phyloP scores from a whole-genome alignment of 92 coral and sea anemone genomes.

The Nematostella vectensis region DNA sequence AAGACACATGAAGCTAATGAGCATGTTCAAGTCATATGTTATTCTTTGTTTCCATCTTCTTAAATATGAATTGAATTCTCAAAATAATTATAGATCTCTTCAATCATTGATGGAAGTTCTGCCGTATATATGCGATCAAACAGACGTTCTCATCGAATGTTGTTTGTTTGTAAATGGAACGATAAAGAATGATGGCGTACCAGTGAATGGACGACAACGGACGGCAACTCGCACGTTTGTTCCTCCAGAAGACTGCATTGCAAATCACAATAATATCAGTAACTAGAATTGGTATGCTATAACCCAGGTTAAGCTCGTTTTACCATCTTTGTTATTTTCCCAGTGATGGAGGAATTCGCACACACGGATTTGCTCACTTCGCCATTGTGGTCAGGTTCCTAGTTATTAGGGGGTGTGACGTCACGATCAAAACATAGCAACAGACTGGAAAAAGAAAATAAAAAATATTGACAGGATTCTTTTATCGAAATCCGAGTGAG shows the following conservation, averaged over 20 bases:
- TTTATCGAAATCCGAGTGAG: too few relatives aligned
- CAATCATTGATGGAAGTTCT: too few relatives aligned
- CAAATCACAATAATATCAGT: conserved; percentile 10
- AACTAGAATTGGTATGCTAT: background rate
- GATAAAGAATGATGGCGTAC: conserved; percentile 27
- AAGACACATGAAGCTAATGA: background rate
- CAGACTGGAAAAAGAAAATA: too few relatives aligned
- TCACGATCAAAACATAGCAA: conserved; percentile 93
- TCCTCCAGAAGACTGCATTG: conserved; percentile 68
- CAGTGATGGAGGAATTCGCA: conserved; percentile 70
- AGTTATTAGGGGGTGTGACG: conserved; percentile 61
- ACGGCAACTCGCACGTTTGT: conserved; percentile 73
- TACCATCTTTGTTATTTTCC: conserved; percentile 67
- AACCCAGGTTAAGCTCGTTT: conserved; percentile 4
- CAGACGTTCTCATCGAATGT: background rate
- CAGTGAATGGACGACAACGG: conserved; percentile 94
- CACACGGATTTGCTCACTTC: conserved; percentile 8
- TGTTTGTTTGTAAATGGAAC: background rate
- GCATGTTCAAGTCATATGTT: too few relatives aligned
- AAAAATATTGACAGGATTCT: too few relatives aligned
- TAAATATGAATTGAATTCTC: too few relatives aligned
- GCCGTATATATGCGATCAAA: background rate
- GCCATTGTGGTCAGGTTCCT: conserved; percentile 29
- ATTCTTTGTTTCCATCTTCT: too few relatives aligned
- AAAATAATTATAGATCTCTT: too few relatives aligned